These are phyloP conservation scores for Coptodon bakossiorum DNA, from an alignment of 2,113 vertebrate genomes.

Conservation along the genomic window DNA sequence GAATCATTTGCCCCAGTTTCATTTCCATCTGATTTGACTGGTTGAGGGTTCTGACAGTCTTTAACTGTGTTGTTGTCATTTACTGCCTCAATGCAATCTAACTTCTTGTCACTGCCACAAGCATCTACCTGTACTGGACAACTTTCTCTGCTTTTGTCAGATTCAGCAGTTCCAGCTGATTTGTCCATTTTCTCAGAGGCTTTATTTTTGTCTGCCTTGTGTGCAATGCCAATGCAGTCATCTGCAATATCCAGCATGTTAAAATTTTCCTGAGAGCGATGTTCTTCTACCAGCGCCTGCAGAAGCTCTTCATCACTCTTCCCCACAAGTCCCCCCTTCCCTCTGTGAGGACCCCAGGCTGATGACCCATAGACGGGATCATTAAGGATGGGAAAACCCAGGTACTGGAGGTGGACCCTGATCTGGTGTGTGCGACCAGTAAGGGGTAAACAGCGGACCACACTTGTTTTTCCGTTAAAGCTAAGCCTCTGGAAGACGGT, in stretches of 20 bases:
- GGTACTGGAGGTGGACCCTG: constrained; percentile 91
- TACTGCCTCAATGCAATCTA: not conserved
- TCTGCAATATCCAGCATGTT: constrained; percentile 73
- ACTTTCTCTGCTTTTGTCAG: not conserved
- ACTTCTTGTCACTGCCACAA: not conserved
- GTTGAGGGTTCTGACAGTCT: not conserved
- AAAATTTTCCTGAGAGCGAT: constrained; percentile 81
- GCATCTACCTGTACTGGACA: not conserved
- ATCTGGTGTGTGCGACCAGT: constrained; percentile 97
- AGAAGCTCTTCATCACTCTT: constrained; percentile 86
- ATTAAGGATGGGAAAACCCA: constrained; percentile 91
- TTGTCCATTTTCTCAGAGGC: not conserved
- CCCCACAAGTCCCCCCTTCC: constrained; percentile 76
- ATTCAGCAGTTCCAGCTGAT: not conserved
- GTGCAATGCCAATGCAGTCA: not conserved
- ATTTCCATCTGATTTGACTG: not conserved
- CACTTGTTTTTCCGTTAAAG: constrained; percentile 84
- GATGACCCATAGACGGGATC: constrained; percentile 95
- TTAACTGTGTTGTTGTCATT: not conserved
- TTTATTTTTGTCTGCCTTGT: not conserved
- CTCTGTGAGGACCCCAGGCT: constrained; percentile 85
- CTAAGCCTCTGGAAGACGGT: constrained; percentile 88
- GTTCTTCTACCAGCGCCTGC: constrained; percentile 81
- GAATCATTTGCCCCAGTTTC: not conserved
- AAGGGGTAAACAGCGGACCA: constrained; percentile 83